Conservation (phyloP, 2,888 invertebrate species). For the Orchestes rusci region DNA sequence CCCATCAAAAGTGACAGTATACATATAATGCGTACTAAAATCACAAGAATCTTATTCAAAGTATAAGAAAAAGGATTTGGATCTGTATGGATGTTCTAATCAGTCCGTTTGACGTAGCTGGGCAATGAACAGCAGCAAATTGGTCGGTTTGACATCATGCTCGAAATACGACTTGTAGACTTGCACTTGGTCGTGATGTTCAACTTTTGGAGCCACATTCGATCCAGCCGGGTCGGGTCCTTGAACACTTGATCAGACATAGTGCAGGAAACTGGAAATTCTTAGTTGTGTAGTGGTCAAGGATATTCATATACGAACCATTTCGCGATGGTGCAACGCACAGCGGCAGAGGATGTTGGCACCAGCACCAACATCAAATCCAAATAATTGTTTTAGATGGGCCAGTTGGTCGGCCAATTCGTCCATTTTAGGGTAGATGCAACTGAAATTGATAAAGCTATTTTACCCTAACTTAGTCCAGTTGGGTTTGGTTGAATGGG, state of each 20-base stretch:
- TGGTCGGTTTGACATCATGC: conserved; percentile 84
- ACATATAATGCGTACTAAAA: conserved; percentile 93
- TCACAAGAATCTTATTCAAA: conserved; percentile 74
- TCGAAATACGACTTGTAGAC: conserved; percentile 90
- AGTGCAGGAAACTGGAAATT: conserved; percentile 73
- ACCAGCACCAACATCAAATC: conserved; percentile 96
- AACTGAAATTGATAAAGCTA: conserved; percentile 69
- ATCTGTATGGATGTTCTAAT: conserved; percentile 83
- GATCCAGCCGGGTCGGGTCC: conserved; percentile 91
- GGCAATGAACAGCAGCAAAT: conserved; percentile 91
- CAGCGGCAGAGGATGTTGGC: conserved; percentile 92
- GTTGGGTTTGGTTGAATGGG: no score
- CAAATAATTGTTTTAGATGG: conserved; percentile 83
- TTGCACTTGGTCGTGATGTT: conserved; percentile 82
- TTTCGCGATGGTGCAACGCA: conserved; percentile 74
- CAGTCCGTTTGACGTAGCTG: conserved; percentile 81
- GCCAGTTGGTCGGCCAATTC: conserved; percentile 86
- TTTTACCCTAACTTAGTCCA: no score
- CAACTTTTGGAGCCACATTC: conserved; percentile 98
- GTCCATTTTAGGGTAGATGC: conserved; percentile 92
- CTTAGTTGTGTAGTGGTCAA: background rate
- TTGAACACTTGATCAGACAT: conserved; percentile 88
- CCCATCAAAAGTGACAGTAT: conserved; percentile 95
- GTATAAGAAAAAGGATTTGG: conserved; percentile 48
- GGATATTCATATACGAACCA: conserved; percentile 13